A percentile compares a stretch with the other conserved stretches of the same genome.
These are phyloP conservation scores for Martes martes DNA, from an alignment of 2,113 vertebrate species.

Conservation along the genomic window DNA sequence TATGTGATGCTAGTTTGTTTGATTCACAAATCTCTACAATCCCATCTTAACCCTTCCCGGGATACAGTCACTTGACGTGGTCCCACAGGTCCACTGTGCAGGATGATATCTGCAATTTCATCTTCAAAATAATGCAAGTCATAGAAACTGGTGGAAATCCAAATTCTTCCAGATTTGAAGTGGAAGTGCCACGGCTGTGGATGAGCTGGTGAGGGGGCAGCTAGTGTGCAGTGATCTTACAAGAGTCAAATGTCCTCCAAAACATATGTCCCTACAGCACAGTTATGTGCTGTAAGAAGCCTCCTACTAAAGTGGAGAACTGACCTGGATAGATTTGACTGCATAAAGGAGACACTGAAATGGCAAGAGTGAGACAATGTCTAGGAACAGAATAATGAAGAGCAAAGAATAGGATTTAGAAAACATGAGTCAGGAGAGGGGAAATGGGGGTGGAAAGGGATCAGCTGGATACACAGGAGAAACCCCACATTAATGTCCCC, in stretches of 20 bases:
- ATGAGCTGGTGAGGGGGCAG: not conserved
- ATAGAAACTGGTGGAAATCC: not conserved
- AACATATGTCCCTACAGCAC: not conserved
- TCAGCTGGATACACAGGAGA: fast-evolving
- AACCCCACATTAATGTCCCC: not conserved
- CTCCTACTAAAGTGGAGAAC: not conserved
- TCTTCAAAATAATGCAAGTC: not conserved
- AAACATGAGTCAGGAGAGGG: not conserved
- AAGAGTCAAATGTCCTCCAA: not conserved
- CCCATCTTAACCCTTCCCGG: not conserved
- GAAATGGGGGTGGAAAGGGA: not conserved
- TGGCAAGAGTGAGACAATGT: not conserved
- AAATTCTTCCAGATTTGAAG: not conserved
- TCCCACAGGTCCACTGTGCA: not conserved
- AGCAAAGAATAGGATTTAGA: not conserved
- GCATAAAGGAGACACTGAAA: not conserved
- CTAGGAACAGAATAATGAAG: not conserved
- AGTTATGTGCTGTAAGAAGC: not conserved
- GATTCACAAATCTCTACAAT: not conserved
- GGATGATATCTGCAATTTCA: not conserved
- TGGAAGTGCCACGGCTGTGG: not conserved
- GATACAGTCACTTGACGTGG: not conserved
- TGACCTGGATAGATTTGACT: not conserved
- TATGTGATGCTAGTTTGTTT: not conserved
- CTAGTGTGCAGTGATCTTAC: not conserved